These are phyloP conservation scores for Hyperoplus lanceolatus DNA, from an alignment of 2,797 vertebrate species.

Conservation along the genomic window DNA sequence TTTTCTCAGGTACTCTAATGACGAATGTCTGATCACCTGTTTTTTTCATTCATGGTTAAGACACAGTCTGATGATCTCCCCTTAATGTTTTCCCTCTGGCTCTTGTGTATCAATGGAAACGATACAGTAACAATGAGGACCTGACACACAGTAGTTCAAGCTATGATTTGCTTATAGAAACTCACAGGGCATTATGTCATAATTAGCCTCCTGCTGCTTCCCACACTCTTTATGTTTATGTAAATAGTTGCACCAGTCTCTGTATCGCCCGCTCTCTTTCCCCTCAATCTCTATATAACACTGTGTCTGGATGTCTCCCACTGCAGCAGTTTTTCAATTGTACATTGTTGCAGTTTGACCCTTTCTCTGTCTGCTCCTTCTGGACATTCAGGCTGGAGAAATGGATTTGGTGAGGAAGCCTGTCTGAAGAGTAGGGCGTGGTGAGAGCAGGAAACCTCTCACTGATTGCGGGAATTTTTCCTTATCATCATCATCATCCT, in stretches of 20 bases:
- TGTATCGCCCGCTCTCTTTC: constrained; percentile 40
- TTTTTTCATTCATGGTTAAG: neutral
- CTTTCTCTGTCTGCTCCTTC: constrained; percentile 7
- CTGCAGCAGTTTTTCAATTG: constrained; percentile 32
- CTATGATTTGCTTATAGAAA: constrained; percentile 50
- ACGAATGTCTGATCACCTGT: neutral
- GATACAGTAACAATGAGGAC: neutral
- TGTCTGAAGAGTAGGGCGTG: constrained; percentile 29
- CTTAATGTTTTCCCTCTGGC: neutral
- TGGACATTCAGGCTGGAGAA: constrained; percentile 26
- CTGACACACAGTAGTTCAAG: constrained; percentile 12
- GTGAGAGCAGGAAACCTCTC: constrained; percentile 55
- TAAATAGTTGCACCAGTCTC: constrained; percentile 65
- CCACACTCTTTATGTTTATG: constrained; percentile 65
- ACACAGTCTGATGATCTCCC: neutral
- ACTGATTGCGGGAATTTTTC: constrained; percentile 59
- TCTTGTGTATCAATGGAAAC: neutral
- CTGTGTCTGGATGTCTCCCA: constrained; percentile 23
- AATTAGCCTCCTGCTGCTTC: constrained; percentile 61
- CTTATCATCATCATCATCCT: constrained; percentile 59
- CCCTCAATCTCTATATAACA: constrained; percentile 33
- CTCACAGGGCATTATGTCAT: constrained; percentile 53
- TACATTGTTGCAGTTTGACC: constrained; percentile 18
- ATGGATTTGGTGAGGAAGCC: constrained; percentile 48
- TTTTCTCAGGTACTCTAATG: constrained; percentile 19